phyloP scores from a whole-genome alignment of 2,797 vertebrate genomes.

The Labroides dimidiatus region DNA sequence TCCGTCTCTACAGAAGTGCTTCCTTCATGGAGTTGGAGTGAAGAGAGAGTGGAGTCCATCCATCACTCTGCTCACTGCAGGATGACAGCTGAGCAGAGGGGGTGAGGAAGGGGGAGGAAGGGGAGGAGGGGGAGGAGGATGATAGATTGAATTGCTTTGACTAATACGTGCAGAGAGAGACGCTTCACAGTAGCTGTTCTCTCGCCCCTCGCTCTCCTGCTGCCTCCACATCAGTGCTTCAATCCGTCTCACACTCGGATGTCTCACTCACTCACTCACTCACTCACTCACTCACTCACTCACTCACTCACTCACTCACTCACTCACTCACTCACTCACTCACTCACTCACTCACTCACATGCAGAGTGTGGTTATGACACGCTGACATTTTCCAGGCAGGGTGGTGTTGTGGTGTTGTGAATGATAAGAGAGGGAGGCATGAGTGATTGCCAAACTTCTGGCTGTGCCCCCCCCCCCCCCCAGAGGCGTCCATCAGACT shows the following conservation, averaged over 20 bases:
- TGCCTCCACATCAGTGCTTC: constrained; percentile 51
- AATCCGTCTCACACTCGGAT: constrained; percentile 61
- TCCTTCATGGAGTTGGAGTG: constrained; percentile 40
- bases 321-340: background rate
- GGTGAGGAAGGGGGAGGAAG: background rate
- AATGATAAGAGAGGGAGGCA: constrained; percentile 57
- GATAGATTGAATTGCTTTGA: constrained; percentile 70
- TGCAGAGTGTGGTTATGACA: constrained; percentile 38
- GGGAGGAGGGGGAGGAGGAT: constrained; percentile 28
- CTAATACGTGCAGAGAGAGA: constrained; percentile 60
- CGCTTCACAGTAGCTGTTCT: constrained; percentile 48
- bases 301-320: constrained; percentile 9
- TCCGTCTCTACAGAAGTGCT: constrained; percentile 6
- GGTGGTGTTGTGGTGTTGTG: constrained; percentile 59
- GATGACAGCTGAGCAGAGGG: constrained; percentile 42
- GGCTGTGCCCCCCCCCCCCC: constrained; percentile 55
- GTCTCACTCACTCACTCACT: constrained; percentile 37
- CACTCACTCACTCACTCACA: constrained; percentile 4
- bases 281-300: background rate
- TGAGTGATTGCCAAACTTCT: constrained; percentile 58
- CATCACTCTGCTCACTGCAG: constrained; percentile 54
- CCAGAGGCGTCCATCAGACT: constrained; percentile 52
- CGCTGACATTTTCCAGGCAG: constrained; percentile 67
- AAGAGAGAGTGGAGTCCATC: constrained; percentile 62
- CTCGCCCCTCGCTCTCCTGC: constrained; percentile 41